Evolutionary conservation across 2,797 vertebrate genomes (phyloP).

Genomic region (Anguilla anguilla): DNA sequence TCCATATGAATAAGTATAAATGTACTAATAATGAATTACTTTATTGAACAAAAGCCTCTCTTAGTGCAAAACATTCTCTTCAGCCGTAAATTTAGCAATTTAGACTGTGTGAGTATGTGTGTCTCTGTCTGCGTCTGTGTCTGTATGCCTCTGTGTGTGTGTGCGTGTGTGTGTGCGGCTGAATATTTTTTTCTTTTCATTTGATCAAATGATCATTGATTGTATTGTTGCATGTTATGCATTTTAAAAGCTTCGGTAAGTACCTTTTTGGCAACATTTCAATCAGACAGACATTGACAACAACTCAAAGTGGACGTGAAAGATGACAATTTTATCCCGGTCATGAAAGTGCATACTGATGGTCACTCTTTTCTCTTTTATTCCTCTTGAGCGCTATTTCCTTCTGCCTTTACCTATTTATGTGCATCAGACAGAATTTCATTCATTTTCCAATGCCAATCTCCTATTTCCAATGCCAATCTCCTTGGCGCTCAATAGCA

Average conservation of each 20-base stretch:
- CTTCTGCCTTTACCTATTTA: neutral
- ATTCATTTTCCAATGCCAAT: neutral
- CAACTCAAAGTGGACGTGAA: neutral
- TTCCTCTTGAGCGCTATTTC: neutral
- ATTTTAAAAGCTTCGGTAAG: neutral
- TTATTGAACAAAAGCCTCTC: neutral
- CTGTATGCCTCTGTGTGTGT: no score
- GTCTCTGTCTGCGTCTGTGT: neutral
- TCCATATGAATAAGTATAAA: neutral
- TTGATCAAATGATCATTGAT: neutral
- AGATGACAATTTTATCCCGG: neutral
- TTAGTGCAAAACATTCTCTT: neutral
- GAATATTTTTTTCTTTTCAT: neutral
- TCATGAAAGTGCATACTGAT: neutral
- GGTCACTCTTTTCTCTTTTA: neutral
- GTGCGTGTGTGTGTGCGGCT: no score
- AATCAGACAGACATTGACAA: neutral
- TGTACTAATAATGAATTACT: neutral
- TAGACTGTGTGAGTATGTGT: no score
- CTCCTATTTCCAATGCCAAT: neutral
- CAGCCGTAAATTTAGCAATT: neutral
- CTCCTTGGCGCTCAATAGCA: neutral
- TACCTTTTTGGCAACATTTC: neutral
- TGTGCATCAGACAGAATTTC: neutral
- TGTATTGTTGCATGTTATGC: neutral